Conservation (phyloP, 2,888 invertebrate species). For the Labia minor region DNA sequence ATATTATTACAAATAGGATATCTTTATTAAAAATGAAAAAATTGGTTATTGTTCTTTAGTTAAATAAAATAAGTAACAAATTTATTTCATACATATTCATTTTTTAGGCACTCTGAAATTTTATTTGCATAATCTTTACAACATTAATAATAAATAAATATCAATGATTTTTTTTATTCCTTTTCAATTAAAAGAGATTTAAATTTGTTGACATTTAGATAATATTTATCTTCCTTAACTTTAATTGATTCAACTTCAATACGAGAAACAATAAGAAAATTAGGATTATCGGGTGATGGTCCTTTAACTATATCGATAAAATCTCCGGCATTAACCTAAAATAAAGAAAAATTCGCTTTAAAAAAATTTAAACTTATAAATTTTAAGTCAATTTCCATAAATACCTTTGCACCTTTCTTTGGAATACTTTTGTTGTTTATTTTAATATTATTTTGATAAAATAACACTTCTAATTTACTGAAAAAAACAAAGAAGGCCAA, state of each 20-base stretch:
- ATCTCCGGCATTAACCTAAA: constrained; percentile 54
- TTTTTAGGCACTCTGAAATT: too few relatives aligned
- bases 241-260: constrained; percentile 49
- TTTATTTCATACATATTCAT: too few relatives aligned
- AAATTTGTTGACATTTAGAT: neutral
- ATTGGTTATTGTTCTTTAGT: too few relatives aligned
- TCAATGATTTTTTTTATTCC: neutral
- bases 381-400: neutral
- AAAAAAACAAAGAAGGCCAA: constrained; percentile 31
- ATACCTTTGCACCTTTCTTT: constrained; percentile 63
- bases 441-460: constrained; percentile 70
- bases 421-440: constrained; percentile 63
- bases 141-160: too few relatives aligned
- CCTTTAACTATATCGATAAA: constrained; percentile 68
- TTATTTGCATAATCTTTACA: neutral
- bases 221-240: constrained; percentile 42
- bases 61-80: neutral
- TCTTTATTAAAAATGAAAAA: too few relatives aligned
- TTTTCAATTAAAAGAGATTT: neutral
- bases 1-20: too few relatives aligned
- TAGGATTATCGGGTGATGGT: constrained; percentile 52
- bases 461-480: constrained; percentile 67
- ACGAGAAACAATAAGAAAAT: constrained; percentile 57
- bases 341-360: constrained; percentile 24
- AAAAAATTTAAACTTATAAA: constrained; percentile 15